phyloP scores from a whole-genome alignment of 2,113 vertebrate species.

The Marmota flaviventris region DNA sequence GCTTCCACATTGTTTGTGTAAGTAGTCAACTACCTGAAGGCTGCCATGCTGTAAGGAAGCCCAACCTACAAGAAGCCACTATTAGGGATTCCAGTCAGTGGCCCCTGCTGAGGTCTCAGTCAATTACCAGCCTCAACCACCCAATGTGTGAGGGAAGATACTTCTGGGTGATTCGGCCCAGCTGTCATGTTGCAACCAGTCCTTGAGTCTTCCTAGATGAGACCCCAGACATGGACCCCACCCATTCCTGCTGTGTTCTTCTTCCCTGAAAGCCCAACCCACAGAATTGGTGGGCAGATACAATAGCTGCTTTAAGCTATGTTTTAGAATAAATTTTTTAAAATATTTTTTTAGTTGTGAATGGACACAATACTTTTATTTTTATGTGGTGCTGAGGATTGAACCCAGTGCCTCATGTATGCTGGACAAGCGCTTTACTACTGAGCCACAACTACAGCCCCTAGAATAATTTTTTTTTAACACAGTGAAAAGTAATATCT shows the following conservation, averaged over 20 bases:
- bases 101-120: neutral
- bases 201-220: neutral
- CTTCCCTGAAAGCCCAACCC: constrained; percentile 3
- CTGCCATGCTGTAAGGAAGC: neutral
- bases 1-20: neutral
- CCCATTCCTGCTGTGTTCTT: neutral
- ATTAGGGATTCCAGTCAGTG: neutral
- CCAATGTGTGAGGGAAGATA: neutral
- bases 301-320: neutral
- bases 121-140: neutral
- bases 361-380: too few species aligned
- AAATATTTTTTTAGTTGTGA: too few species aligned
- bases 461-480: neutral
- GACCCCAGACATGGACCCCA: neutral
- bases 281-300: neutral
- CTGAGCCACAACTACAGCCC: too few species aligned
- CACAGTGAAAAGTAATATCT: neutral
- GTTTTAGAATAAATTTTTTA: neutral
- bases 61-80: neutral
- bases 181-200: neutral
- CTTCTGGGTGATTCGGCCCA: neutral
- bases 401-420: too few species aligned
- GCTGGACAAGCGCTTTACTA: too few species aligned
- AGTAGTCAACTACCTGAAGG: neutral
- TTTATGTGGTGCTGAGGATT: too few species aligned